Evolutionary conservation across 2,888 invertebrate species (phyloP).

Genomic region (Bhutanitis thaidina): DNA sequence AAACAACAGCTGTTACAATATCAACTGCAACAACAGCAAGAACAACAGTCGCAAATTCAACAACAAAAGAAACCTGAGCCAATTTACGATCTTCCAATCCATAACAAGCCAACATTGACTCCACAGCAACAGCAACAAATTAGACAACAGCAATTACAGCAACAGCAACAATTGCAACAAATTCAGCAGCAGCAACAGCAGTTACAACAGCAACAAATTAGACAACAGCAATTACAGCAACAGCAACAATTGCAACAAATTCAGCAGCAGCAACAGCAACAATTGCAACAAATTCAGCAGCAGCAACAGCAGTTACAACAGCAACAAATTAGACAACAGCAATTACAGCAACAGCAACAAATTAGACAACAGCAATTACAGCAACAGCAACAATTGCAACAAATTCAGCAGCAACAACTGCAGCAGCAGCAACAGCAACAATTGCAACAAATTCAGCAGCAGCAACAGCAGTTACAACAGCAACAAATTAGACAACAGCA

Average conservation of each 20-base stretch:
- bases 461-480: slow-evolving; percentile 40
- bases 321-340: slow-evolving; percentile 40
- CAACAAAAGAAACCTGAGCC: slow-evolving; percentile 62
- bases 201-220: slow-evolving; percentile 31
- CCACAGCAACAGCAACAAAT: slow-evolving; percentile 38
- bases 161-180: slow-evolving; percentile 31
- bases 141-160: slow-evolving; percentile 31
- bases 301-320: slow-evolving; percentile 28
- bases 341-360: slow-evolving; percentile 27
- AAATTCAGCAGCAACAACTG: slow-evolving; percentile 33
- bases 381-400: slow-evolving; percentile 28
- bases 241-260: too few relatives aligned
- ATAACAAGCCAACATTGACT: slow-evolving; percentile 62
- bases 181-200: slow-evolving; percentile 30
- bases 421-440: slow-evolving; percentile 32
- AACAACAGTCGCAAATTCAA: slow-evolving; percentile 24
- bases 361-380: slow-evolving; percentile 35
- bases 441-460: too few relatives aligned
- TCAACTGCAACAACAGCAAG: slow-evolving; percentile 33
- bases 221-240: slow-evolving; percentile 33
- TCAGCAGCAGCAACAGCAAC: too few relatives aligned
- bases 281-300: too few relatives aligned
- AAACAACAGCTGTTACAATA: slow-evolving; percentile 40
- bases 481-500: slow-evolving; percentile 32
- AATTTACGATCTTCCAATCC: slow-evolving; percentile 68